phyloP scores from a whole-genome alignment of 2,113 vertebrate species.

The Boleophthalmus pectinirostris region DNA sequence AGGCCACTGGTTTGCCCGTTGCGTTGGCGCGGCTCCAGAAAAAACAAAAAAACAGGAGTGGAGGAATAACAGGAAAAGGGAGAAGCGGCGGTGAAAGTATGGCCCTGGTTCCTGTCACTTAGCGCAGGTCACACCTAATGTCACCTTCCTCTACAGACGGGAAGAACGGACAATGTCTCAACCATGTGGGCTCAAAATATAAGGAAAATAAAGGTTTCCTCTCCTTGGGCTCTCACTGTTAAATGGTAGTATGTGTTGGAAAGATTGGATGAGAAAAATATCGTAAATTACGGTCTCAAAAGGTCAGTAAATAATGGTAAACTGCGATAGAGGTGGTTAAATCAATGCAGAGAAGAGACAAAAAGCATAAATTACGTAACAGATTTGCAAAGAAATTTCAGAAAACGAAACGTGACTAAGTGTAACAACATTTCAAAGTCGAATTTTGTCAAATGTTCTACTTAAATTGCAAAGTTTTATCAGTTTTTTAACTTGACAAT shows the following conservation, averaged over 20 bases:
- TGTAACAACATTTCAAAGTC: no score
- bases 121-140: conserved; percentile 67
- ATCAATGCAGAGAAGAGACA: no score
- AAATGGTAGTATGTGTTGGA: neutral
- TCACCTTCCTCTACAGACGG: conserved; percentile 61
- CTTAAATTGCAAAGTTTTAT: no score
- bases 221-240: conserved; percentile 10
- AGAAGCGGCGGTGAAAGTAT: conserved; percentile 71
- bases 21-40: conserved; percentile 61
- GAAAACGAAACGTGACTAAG: no score
- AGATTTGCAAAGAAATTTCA: no score
- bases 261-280: neutral
- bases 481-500: no score
- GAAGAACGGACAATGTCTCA: conserved; percentile 58
- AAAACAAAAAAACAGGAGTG: conserved; percentile 69
- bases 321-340: neutral
- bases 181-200: conserved; percentile 59
- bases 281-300: no score
- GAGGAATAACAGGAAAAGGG: conserved; percentile 79
- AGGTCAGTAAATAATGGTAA: no score
- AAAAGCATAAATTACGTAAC: no score
- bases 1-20: conserved; percentile 59
- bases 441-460: no score
- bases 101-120: conserved; percentile 73
- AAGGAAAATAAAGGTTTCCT: conserved; percentile 5